A percentile compares a stretch with the other conserved stretches of the same genome.
Evolutionary conservation across 1,140 invertebrate genomes (phyloP).

Genomic region (Nasonia longicornis): DNA sequence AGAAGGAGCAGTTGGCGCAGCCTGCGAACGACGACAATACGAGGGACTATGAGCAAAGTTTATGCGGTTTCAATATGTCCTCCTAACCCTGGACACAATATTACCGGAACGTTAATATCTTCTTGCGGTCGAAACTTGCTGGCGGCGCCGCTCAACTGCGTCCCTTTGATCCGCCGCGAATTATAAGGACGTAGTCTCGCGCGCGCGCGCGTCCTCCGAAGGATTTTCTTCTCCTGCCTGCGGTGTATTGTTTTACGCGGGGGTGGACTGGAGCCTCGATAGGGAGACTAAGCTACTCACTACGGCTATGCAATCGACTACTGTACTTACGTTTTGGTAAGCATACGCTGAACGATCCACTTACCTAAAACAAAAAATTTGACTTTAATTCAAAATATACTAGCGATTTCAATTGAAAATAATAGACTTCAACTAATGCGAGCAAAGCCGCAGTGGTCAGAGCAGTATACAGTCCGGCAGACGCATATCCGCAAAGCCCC

Average conservation of each 20-base stretch:
- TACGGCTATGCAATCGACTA: too few species aligned
- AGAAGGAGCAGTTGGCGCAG: not conserved
- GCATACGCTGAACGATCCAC: too few species aligned
- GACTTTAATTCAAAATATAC: too few species aligned
- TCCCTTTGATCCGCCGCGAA: constrained; percentile 56
- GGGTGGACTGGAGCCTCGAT: not conserved
- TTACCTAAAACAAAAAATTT: too few species aligned
- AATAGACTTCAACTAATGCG: too few species aligned
- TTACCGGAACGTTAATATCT: constrained; percentile 58
- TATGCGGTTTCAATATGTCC: constrained; percentile 60
- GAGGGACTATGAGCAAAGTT: constrained; percentile 55
- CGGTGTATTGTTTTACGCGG: not conserved
- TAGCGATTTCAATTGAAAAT: too few species aligned
- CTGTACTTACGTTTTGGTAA: too few species aligned
- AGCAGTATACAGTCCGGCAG: too few species aligned
- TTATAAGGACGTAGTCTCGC: constrained; percentile 42
- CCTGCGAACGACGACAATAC: constrained; percentile 6
- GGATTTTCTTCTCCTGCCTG: constrained; percentile 23
- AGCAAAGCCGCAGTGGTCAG: too few species aligned
- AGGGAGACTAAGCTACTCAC: not conserved
- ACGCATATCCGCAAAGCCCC: too few species aligned
- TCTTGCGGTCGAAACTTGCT: constrained; percentile 54
- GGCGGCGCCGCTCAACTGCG: constrained; percentile 28
- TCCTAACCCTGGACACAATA: constrained; percentile 53
- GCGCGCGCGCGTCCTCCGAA: not conserved